Percentiles rank a stretch among this genome's conserved stretches.
These are phyloP conservation scores for Ophioderma brevispina DNA, from an alignment of 35 echinoderm and acorn worm genomes.

Conservation along the genomic window DNA sequence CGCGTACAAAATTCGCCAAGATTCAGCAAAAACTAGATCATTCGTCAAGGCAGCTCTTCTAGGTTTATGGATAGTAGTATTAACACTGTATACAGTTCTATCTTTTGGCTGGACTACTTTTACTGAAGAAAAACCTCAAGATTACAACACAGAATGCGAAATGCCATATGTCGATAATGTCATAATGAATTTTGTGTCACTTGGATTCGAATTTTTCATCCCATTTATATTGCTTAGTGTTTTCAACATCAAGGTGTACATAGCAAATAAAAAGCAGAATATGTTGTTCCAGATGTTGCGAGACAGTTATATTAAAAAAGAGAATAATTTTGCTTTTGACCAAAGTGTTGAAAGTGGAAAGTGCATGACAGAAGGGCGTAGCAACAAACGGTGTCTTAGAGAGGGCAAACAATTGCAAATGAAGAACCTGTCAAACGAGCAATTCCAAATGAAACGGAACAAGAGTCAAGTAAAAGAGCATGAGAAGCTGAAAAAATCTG, in stretches of 20 bases:
- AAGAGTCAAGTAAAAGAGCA: too few relatives aligned
- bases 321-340: too few relatives aligned
- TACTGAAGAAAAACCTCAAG: background rate
- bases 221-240: background rate
- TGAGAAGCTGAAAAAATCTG: too few relatives aligned
- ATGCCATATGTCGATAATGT: background rate
- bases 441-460: too few relatives aligned
- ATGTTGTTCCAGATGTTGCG: too few relatives aligned
- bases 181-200: background rate
- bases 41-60: background rate
- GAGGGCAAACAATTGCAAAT: too few relatives aligned
- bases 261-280: background rate
- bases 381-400: too few relatives aligned
- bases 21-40: background rate
- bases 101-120: background rate
- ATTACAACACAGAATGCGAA: background rate
- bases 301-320: too few relatives aligned
- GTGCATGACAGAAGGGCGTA: too few relatives aligned
- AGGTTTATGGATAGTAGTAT: background rate
- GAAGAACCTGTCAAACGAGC: too few relatives aligned
- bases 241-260: background rate
- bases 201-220: background rate
- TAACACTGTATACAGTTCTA: background rate
- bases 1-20: background rate
- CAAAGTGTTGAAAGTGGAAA: too few relatives aligned